phyloP scores from a whole-genome alignment of 2,797 vertebrate genomes.

The Graptemys geographica region DNA sequence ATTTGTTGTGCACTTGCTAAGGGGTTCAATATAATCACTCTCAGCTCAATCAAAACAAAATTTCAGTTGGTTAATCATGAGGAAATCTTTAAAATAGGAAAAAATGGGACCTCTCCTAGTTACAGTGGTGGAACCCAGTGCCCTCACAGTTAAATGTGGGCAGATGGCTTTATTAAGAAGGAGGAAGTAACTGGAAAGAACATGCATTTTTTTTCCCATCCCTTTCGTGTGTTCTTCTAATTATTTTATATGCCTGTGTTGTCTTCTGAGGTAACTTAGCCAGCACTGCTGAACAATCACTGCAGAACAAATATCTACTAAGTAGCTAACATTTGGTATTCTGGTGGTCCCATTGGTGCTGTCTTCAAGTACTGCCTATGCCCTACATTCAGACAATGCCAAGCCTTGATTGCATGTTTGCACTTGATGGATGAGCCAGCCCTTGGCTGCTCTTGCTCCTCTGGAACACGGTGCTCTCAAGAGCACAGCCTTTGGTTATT shows the following conservation, averaged over 20 bases:
- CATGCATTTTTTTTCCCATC: neutral
- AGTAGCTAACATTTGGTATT: neutral
- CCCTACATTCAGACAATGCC: neutral
- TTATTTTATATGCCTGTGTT: neutral
- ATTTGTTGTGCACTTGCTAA: neutral
- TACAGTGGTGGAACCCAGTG: rapidly evolving
- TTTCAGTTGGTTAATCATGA: rapidly evolving
- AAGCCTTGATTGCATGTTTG: too few relatives aligned
- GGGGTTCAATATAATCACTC: neutral
- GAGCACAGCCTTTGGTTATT: neutral
- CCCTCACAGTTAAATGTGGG: neutral
- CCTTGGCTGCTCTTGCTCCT: neutral
- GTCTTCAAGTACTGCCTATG: neutral
- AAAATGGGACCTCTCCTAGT: rapidly evolving
- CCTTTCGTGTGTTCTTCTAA: neutral
- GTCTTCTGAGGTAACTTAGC: neutral
- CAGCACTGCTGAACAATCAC: neutral
- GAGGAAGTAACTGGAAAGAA: neutral
- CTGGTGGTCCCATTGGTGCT: neutral
- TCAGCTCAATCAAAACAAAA: neutral
- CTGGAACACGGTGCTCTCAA: neutral
- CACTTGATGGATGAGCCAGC: neutral
- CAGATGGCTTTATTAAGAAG: neutral
- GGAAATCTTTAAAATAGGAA: neutral
- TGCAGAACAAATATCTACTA: neutral